Base-by-base conservation (phyloP, 2,113 vertebrate genomes). In the Rafetus swinhoei region DNA sequence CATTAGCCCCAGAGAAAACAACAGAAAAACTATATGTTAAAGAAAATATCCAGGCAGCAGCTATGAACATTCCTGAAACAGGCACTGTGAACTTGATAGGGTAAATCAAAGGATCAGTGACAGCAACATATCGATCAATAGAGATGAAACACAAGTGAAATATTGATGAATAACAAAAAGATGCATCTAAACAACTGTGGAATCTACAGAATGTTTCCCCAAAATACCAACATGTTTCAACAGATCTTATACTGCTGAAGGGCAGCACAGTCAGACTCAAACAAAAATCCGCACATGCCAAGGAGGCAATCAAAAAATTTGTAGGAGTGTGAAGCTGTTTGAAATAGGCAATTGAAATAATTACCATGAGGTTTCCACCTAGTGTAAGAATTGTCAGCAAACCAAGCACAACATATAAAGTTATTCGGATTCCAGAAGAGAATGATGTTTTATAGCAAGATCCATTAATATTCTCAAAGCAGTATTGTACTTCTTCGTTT, bases 201-300 rank as follows among this genome's bases (percentile, higher is more conserved):
- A 96, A 92, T 90, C 89, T 95, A 81, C 94, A 97, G 65, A 95
- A 96, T 15, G 81, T 60, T 16, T 27, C 50, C 16, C 96, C 97
- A 35, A 96, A 97, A 81, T 96, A 97, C 97, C 95, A 97, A 87
- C 96, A 96, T 84, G 95, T 95, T 52, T 95, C 95, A 81, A 97
- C 83, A 6, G 97, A 93, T 79, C 96, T 91, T 19, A 95, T 88
- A 0, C 81, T 88, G 84, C 94, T 93, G 81, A 97, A 96, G 77
- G 94, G 95, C 86, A 96, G 95, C 76, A 94, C 95, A 0, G 84
- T 87, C 76, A 94, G 79, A 2, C 92, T 93, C 57, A 91, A 92
- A 82, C 87, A 24, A 55, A 94, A 90, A 83, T 94, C 95, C 0
- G 83, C 82, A 7, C 88, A 92, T 82, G 93, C 93, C 89, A 94